phyloP scores from a whole-genome alignment of 2,888 invertebrate genomes.

The Parthenolecanium corni region DNA sequence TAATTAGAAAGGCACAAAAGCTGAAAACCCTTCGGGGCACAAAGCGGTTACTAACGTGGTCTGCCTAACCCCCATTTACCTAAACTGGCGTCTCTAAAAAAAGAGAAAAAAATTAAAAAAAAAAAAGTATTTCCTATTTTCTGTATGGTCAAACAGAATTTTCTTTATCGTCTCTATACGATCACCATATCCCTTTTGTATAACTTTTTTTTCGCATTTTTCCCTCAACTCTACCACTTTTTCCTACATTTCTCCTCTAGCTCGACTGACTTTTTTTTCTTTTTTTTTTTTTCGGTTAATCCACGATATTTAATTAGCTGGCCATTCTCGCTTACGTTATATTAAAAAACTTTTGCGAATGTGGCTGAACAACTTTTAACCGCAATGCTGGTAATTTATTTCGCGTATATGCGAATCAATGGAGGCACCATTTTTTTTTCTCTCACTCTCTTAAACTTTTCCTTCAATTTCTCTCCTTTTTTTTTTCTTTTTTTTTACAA shows the following conservation, averaged over 20 bases:
- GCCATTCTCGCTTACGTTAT: conserved; percentile 16
- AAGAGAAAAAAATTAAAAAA: no score
- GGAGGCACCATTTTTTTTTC: no score
- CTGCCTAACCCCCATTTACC: conserved; percentile 19
- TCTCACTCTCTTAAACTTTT: no score
- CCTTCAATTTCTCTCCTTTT: no score
- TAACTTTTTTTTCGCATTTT: not conserved
- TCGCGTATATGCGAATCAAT: not conserved
- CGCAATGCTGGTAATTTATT: conserved; percentile 15
- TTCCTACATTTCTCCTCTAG: no score
- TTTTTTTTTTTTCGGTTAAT: not conserved
- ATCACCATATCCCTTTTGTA: not conserved
- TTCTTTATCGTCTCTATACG: not conserved
- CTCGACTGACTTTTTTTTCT: no score
- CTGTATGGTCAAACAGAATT: not conserved
- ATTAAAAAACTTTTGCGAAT: conserved; percentile 18
- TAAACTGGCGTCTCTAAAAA: conserved; percentile 11
- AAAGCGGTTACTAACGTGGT: conserved; percentile 25
- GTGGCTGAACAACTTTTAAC: not conserved
- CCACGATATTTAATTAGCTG: conserved; percentile 21
- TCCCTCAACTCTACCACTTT: no score
- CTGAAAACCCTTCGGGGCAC: conserved; percentile 10
- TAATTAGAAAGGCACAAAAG: conserved; percentile 23
- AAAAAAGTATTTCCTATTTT: no score
- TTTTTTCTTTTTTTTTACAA: no score